Percentiles rank a stretch among this genome's conserved stretches.
phyloP scores from a whole-genome alignment of 2,797 vertebrate species.

The Cossypha niveicapilla region DNA sequence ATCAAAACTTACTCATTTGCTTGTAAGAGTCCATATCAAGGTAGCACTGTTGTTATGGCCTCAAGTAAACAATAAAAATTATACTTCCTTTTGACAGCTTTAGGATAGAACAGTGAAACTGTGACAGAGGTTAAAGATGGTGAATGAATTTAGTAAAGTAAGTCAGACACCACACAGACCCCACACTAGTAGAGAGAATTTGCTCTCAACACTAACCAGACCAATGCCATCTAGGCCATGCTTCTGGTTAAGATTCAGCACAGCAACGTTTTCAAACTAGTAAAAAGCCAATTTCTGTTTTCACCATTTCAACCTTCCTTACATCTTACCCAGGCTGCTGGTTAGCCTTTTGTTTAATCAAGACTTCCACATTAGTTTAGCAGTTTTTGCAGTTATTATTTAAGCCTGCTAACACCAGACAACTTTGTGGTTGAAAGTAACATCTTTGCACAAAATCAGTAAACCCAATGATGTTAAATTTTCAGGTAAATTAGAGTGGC shows the following conservation, averaged over 20 bases:
- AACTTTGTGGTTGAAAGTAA: not conserved
- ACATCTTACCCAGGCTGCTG: not conserved
- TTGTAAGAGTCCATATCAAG: not conserved
- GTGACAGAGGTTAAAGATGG: not conserved
- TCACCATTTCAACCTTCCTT: not conserved
- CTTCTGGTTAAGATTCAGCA: not conserved
- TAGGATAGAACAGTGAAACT: not conserved
- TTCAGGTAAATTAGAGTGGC: not conserved
- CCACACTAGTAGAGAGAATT: not conserved
- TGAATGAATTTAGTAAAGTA: not conserved
- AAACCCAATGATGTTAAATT: fast-evolving
- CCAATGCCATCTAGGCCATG: fast-evolving
- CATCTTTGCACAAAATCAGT: not conserved
- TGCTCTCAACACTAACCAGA: not conserved
- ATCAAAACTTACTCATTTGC: not conserved
- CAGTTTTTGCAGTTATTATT: not conserved
- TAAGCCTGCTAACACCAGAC: not conserved
- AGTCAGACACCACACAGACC: not conserved
- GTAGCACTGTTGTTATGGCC: not conserved
- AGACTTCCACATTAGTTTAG: not conserved
- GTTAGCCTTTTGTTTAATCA: not conserved
- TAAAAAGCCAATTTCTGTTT: not conserved
- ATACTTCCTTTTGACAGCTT: not conserved
- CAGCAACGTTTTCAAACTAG: fast-evolving
- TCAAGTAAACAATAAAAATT: not conserved